Conservation (phyloP, 2,797 vertebrate species). For the Macroramphosus scolopax region DNA sequence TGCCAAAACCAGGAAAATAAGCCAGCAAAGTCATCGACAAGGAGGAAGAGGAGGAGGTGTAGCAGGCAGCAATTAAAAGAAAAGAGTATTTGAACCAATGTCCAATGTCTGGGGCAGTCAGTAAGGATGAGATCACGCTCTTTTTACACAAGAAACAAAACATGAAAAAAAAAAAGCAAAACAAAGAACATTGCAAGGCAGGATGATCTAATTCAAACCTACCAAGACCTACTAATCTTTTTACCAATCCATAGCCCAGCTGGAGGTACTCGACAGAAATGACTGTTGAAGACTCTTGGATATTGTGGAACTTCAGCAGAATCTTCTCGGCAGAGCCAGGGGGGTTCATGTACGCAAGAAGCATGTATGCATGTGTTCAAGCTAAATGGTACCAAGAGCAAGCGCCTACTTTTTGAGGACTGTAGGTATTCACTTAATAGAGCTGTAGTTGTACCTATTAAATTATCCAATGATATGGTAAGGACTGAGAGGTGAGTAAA, state of each 20-base stretch:
- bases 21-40: slow-evolving; percentile 42
- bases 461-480: slow-evolving; percentile 41
- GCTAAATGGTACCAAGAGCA: slow-evolving; percentile 66
- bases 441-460: slow-evolving; percentile 42
- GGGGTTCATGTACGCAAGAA: slow-evolving; percentile 60
- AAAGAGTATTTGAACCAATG: slow-evolving; percentile 23
- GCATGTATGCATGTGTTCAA: slow-evolving; percentile 71
- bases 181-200: slow-evolving; percentile 71
- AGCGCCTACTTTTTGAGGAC: slow-evolving; percentile 54
- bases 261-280: slow-evolving; percentile 52
- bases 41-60: slow-evolving; percentile 28
- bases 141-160: slow-evolving; percentile 27
- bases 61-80: slow-evolving; percentile 22
- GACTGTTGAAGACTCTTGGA: slow-evolving; percentile 51
- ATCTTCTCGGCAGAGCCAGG: slow-evolving; percentile 50
- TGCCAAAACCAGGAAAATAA: slow-evolving; percentile 46
- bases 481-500: slow-evolving; percentile 26
- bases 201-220: slow-evolving; percentile 85
- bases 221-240: slow-evolving; percentile 59
- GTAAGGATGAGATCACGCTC: slow-evolving; percentile 23
- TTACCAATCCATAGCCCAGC: slow-evolving; percentile 48
- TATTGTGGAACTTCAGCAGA: slow-evolving; percentile 46
- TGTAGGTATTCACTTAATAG: slow-evolving; percentile 44
- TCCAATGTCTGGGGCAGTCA: slow-evolving; percentile 26
- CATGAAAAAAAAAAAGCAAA: slow-evolving; percentile 29